Evolutionary conservation across 2,113 vertebrate genomes (phyloP), one percentile per base, ranked within the genome.

Genomic region (Scatophagus argus): DNA sequence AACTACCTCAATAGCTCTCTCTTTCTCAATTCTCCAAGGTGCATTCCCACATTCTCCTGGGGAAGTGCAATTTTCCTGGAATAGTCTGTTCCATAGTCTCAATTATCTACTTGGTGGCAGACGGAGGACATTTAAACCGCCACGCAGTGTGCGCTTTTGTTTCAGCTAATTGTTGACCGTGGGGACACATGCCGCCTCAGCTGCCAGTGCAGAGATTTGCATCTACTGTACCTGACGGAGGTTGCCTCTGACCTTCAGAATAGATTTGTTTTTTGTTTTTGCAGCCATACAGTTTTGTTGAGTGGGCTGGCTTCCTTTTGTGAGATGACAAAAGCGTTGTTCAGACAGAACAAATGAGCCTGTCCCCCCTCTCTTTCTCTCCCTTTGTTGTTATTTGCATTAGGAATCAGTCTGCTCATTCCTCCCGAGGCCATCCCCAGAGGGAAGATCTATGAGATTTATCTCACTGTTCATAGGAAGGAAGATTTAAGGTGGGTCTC

Each of bases 391-490:
- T 92, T 91, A 89, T 94, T 94, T 93, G 84, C 91, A 92, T 93
- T 92, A 96, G 98, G 97, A 92, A 95, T 99, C 94, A 99, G 98
- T 87, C 94, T 99, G 91, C 98, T 99, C 85, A 98, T 99, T 88
- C 98, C 98, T 83, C 98, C 98, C 0, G 98, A 99, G 34, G 97
- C 98, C 93, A 99, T 99, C 91, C 98, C 98, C 14, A 95, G 97
- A 76, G 98, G 98, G 56, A 99, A 99, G 95, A 99, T 99, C 95
- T 99, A 99, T 25, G 97, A 99, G 95, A 95, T 99, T 90, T 99
- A 99, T 93, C 96, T 99, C 91, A 98, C 98, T 1, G 94, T 98
- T 91, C 98, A 99, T 94, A 96, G 96, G 93, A 97, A 97, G 44
- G 98, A 99, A 89, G 98, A 99, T 79, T 95, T 98, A 95, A 98